These are phyloP conservation scores for Hypercompe scribonia DNA, from an alignment of 2,888 invertebrate species.

Conservation along the genomic window DNA sequence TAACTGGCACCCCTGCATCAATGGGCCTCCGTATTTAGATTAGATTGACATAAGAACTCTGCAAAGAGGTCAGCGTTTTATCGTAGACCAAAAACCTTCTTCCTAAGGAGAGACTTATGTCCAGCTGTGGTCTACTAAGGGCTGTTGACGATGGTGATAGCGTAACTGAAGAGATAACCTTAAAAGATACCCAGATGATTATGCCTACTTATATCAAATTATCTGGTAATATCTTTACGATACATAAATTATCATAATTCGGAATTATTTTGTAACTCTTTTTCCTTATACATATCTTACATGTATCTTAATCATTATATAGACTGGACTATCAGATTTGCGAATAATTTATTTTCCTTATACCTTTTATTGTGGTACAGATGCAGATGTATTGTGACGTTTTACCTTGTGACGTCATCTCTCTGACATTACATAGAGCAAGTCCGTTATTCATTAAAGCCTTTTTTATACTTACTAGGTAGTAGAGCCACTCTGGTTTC, in stretches of 20 bases:
- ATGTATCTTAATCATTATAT: not conserved
- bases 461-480: not conserved
- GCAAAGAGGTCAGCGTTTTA: too few species aligned
- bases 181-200: too few species aligned
- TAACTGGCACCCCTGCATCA: too few species aligned
- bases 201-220: not conserved
- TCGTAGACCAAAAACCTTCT: too few species aligned
- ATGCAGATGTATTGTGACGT: not conserved
- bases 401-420: not conserved
- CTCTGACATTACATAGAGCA: not conserved
- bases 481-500: too few species aligned
- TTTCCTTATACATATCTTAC: not conserved
- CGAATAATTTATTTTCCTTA: slow-evolving; percentile 1
- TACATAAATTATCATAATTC: not conserved
- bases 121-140: too few species aligned
- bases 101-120: too few species aligned
- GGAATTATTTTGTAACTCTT: not conserved
- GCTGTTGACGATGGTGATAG: too few species aligned
- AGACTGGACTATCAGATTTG: not conserved
- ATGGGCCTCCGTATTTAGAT: too few species aligned
- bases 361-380: not conserved
- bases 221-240: not conserved
- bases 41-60: too few species aligned
- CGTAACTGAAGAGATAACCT: too few species aligned
- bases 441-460: not conserved